Evolutionary conservation across 1,140 invertebrate species (phyloP), one percentile per base, ranked within the genome.

Genomic region (Lamellibrachia luymesi): DNA sequence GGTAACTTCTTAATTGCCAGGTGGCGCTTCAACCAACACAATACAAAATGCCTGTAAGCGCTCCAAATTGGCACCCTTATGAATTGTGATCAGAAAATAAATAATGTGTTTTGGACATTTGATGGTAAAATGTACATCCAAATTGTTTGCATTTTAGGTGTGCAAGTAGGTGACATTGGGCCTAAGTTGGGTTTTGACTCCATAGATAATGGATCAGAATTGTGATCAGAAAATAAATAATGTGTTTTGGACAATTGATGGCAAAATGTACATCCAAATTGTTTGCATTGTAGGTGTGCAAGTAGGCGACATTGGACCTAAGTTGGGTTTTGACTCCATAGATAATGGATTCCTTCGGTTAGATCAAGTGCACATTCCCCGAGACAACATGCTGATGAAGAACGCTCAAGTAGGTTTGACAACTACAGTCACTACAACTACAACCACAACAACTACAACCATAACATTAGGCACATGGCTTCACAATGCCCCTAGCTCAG

Each of bases 341-440:
- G 99, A 99, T 95, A 99, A 99, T 97, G 98, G 98, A 0, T 99
- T 98, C 96, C 97, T 99, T 1, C 98, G 98, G 10, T 98, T 99
- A 92, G 97, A 98, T 50, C 97, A 98, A 94, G 97, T 98, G 8
- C 97, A 98, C 94, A 98, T 99, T 96, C 98, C 98, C 0, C 96
- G 98, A 64, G 97, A 97, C 50, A 97, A 98, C 94, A 98, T 99
- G 98, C 95, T 99, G 1, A 99, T 99, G 98, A 98, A 98, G 97
- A 98, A 99, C 96, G 97, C 98, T 91, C 97, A 99, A 97, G 98
- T 97, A 10, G 5, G 91, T 91, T 80, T 22, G 25, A 80, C 25
- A 80, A 80, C 25, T 38, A 38, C 38, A 38, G 38, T 38, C 38
- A 38, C 38, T 38, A 38, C 38, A 38, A 38, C 38, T 38, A 38